Percentiles rank a stretch among this genome's conserved stretches.
Evolutionary conservation across 2,797 vertebrate genomes (phyloP).

Genomic region (Spheniscus humboldti): DNA sequence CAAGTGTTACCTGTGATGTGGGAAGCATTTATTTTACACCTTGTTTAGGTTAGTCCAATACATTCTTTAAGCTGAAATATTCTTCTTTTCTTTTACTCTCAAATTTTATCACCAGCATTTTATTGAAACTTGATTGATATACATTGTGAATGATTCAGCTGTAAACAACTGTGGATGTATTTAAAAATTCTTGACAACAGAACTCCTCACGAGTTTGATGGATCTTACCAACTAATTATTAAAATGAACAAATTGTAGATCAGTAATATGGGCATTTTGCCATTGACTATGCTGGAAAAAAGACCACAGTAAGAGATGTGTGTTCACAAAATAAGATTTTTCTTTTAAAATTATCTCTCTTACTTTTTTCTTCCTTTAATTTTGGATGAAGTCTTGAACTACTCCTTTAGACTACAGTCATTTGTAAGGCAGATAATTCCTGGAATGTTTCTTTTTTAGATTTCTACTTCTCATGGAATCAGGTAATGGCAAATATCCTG

Average conservation of each 20-base stretch:
- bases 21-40: not conserved
- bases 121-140: not conserved
- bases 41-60: not conserved
- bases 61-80: not conserved
- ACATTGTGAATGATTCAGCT: not conserved
- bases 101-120: not conserved
- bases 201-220: not conserved
- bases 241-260: not conserved
- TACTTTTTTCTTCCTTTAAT: not conserved
- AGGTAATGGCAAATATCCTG: not conserved
- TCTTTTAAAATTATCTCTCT: not conserved
- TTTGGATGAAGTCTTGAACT: not conserved
- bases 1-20: not conserved
- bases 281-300: not conserved
- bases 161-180: not conserved
- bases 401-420: not conserved
- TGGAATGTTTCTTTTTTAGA: not conserved
- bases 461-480: not conserved
- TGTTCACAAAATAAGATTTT: not conserved
- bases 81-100: not conserved
- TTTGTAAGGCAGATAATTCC: not conserved
- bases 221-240: not conserved
- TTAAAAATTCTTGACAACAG: not conserved
- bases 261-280: not conserved
- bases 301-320: not conserved